Conservation (phyloP, 2,888 invertebrate genomes). For the Drosophila tanythrix region DNA sequence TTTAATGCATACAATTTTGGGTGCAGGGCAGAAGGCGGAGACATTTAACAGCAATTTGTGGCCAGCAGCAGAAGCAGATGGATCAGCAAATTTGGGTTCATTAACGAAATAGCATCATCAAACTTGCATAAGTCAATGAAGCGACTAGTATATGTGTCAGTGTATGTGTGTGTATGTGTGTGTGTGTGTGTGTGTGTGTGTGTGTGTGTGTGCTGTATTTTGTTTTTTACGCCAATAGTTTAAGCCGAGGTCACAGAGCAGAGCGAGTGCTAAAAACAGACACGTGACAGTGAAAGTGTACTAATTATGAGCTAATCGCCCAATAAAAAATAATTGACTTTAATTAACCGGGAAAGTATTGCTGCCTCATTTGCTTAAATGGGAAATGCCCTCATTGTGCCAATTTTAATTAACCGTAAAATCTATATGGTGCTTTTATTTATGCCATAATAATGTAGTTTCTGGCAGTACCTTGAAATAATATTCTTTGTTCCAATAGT, state of each 20-base stretch:
- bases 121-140: conserved; percentile 33
- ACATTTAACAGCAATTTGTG: conserved; percentile 24
- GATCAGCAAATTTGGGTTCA: conserved; percentile 31
- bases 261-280: not conserved
- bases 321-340: conserved; percentile 4
- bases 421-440: not conserved
- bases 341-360: not conserved
- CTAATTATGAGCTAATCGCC: conserved; percentile 4
- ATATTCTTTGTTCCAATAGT: not conserved
- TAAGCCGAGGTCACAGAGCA: not conserved
- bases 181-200: too few relatives aligned
- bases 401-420: not conserved
- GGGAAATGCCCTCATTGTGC: not conserved
- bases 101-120: conserved; percentile 32
- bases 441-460: not conserved
- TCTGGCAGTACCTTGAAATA: not conserved
- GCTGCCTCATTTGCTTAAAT: not conserved
- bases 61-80: conserved; percentile 7
- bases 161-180: not conserved
- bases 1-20: conserved; percentile 32
- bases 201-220: not conserved
- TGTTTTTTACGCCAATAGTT: not conserved
- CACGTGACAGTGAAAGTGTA: not conserved
- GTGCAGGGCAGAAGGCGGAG: conserved; percentile 5
- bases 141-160: not conserved